These are phyloP conservation scores for Limenitis camilla DNA, from an alignment of 2,888 invertebrate species.

Conservation along the genomic window DNA sequence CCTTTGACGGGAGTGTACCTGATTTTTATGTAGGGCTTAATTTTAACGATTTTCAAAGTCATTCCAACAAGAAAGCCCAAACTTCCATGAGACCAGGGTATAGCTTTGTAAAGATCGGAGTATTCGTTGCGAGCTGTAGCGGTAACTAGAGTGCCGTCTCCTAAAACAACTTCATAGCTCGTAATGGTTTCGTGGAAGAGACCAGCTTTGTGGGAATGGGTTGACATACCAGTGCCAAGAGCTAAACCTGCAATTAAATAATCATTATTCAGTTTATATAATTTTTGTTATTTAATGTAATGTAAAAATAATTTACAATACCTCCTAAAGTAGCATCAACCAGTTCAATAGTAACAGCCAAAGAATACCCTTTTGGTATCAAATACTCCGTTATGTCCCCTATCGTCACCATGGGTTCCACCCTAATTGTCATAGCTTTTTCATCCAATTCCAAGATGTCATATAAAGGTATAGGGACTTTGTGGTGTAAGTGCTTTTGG, in stretches of 20 bases:
- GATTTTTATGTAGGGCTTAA: constrained; percentile 79
- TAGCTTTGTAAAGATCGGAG: constrained; percentile 72
- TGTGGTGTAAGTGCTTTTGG: constrained; percentile 76
- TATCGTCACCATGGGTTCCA: constrained; percentile 80
- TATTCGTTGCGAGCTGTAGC: constrained; percentile 74
- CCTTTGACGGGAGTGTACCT: constrained; percentile 77
- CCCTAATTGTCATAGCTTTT: constrained; percentile 71
- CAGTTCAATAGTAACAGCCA: constrained; percentile 80
- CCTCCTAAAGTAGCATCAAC: constrained; percentile 81
- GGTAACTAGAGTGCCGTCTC: constrained; percentile 75
- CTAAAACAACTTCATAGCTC: constrained; percentile 78
- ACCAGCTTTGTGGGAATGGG: constrained; percentile 81
- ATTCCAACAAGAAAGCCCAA: constrained; percentile 78
- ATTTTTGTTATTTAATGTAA: not conserved
- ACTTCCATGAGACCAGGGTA: constrained; percentile 81
- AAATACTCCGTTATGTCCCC: constrained; percentile 78
- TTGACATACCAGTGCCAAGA: constrained; percentile 83
- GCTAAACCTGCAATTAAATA: constrained; percentile 65
- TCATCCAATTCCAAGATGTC: constrained; percentile 77
- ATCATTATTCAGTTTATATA: not conserved
- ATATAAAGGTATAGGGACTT: constrained; percentile 77
- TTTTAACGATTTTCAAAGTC: constrained; percentile 76
- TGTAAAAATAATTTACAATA: constrained; percentile 21
- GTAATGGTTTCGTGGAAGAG: constrained; percentile 79
- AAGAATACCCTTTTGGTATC: constrained; percentile 78